Percentiles rank a stretch among this genome's conserved stretches.
These are phyloP conservation scores for Selene dorsalis DNA, from an alignment of 2,797 vertebrate genomes.

Conservation along the genomic window DNA sequence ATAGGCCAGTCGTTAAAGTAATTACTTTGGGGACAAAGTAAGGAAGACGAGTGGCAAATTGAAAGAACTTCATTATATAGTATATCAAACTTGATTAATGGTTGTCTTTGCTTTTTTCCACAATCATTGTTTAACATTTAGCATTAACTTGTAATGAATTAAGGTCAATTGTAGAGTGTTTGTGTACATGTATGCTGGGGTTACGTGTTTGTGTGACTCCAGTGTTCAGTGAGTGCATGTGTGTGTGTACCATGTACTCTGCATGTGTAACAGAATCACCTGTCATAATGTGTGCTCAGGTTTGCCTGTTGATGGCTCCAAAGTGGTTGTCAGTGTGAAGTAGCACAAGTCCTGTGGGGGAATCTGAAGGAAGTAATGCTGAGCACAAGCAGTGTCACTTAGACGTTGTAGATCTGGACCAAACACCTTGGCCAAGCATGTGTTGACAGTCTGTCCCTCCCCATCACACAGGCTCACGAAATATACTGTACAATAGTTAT, in stretches of 20 bases:
- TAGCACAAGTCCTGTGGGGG: constrained; percentile 78
- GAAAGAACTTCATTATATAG: neutral
- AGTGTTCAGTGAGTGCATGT: neutral
- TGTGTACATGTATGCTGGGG: neutral
- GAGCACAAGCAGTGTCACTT: constrained; percentile 67
- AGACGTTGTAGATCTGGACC: constrained; percentile 51
- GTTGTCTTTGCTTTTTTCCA: neutral
- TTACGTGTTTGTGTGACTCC: constrained; percentile 11
- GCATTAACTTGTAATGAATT: neutral
- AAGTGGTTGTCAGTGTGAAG: constrained; percentile 81
- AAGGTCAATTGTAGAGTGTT: neutral
- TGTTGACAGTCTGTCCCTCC: constrained; percentile 23
- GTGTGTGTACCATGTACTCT: constrained; percentile 31
- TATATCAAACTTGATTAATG: neutral
- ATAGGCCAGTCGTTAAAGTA: neutral
- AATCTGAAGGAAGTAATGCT: constrained; percentile 68
- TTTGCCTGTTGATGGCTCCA: constrained; percentile 75
- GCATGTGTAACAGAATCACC: constrained; percentile 61
- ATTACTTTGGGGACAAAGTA: neutral
- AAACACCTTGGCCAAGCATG: constrained; percentile 45
- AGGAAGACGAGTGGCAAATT: neutral
- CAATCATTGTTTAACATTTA: constrained; percentile 4
- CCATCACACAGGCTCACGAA: constrained; percentile 22
- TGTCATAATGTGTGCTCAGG: constrained; percentile 73
- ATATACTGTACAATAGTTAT: constrained; percentile 4